phyloP scores from a whole-genome alignment of 2,113 vertebrate genomes.

The Elephantulus edwardii region DNA sequence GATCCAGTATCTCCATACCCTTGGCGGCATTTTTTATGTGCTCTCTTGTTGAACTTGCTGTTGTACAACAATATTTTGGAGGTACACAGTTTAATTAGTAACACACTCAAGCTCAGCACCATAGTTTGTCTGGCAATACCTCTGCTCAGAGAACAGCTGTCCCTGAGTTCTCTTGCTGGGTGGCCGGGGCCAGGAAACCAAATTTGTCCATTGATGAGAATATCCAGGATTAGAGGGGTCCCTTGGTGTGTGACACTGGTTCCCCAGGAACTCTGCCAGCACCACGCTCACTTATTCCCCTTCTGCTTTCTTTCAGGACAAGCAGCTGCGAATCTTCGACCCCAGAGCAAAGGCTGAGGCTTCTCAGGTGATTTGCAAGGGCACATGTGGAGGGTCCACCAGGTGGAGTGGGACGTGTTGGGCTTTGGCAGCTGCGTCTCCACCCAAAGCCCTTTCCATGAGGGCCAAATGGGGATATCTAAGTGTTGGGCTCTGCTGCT shows the following conservation, averaged over 20 bases:
- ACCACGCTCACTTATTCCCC: neutral
- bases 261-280: neutral
- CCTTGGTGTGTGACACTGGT: neutral
- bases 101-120: no score
- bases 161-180: no score
- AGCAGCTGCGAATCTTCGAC: slow-evolving; percentile 95
- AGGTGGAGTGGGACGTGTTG: neutral
- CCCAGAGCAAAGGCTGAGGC: slow-evolving; percentile 88
- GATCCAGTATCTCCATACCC: no score
- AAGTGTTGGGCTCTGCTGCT: neutral
- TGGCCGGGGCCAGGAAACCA: no score
- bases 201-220: neutral
- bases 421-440: neutral
- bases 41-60: no score
- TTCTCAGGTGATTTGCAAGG: slow-evolving; percentile 87
- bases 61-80: no score
- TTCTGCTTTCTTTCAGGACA: slow-evolving; percentile 88
- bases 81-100: no score
- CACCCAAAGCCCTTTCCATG: neutral
- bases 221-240: neutral
- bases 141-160: no score
- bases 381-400: neutral
- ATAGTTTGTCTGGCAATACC: no score
- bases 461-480: neutral
- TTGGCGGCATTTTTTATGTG: no score